phyloP scores from a whole-genome alignment of 2,113 vertebrate genomes.

The Malaclemys terrapin region DNA sequence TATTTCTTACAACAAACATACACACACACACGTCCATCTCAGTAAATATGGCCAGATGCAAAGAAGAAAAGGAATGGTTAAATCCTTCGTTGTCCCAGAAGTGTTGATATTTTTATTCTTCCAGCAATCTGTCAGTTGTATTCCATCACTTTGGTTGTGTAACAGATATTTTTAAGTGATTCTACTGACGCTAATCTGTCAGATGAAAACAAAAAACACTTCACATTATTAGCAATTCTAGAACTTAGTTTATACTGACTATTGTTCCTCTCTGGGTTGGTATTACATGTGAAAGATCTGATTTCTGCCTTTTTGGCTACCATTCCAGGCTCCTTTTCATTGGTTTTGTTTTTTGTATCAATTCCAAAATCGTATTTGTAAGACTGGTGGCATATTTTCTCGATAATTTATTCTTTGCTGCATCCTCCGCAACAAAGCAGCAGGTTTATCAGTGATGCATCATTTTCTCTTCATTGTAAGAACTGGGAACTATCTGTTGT shows the following conservation, averaged over 20 bases:
- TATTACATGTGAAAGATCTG: conserved; percentile 66
- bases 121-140: conserved; percentile 47
- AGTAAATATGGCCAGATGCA: conserved; percentile 59
- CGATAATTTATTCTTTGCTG: conserved; percentile 72
- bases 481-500: conserved; percentile 73
- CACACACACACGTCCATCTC: conserved; percentile 35
- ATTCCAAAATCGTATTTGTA: conserved; percentile 72
- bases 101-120: conserved; percentile 52
- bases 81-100: conserved; percentile 61
- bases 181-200: conserved; percentile 50
- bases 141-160: conserved; percentile 58
- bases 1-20: conserved; percentile 62
- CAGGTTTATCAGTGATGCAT: conserved; percentile 71
- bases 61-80: conserved; percentile 63
- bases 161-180: conserved; percentile 47
- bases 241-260: conserved; percentile 55
- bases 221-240: conserved; percentile 52
- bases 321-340: conserved; percentile 74
- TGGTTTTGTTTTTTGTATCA: conserved; percentile 72
- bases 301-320: conserved; percentile 59
- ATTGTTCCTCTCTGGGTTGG: conserved; percentile 43
- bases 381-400: conserved; percentile 70
- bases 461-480: conserved; percentile 71
- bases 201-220: conserved; percentile 56
- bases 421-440: conserved; percentile 70